phyloP scores from a whole-genome alignment of 2,797 vertebrate genomes.

The Falco berigora region DNA sequence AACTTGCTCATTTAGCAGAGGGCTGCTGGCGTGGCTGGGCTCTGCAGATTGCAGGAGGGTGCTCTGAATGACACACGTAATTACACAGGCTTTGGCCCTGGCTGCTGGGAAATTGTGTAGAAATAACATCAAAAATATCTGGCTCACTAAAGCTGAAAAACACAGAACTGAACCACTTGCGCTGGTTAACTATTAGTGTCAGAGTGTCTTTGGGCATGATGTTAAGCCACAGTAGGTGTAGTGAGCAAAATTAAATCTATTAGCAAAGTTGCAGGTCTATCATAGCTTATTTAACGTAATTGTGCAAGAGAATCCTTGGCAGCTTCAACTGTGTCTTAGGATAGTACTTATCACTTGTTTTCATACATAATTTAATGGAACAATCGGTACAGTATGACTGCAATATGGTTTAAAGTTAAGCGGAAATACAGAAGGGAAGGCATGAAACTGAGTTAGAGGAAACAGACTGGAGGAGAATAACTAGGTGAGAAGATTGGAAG shows the following conservation, averaged over 20 bases:
- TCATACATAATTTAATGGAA: neutral
- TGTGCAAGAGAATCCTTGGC: neutral
- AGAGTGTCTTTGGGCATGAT: neutral
- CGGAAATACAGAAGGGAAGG: neutral
- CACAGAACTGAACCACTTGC: neutral
- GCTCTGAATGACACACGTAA: neutral
- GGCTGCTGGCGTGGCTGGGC: neutral
- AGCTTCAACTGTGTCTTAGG: neutral
- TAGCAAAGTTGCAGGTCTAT: neutral
- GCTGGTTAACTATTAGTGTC: neutral
- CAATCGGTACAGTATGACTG: neutral
- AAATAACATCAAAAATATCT: neutral
- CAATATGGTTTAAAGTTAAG: neutral
- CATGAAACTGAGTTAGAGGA: neutral
- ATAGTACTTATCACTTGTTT: neutral
- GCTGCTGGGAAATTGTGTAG: neutral
- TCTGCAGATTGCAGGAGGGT: neutral
- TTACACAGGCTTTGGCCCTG: neutral
- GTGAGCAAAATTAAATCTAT: neutral
- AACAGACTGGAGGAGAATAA: neutral
- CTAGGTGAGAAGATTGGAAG: neutral
- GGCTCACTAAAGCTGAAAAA: neutral
- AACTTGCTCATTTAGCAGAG: neutral
- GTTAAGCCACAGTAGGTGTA: neutral
- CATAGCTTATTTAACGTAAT: neutral